Base-by-base conservation (phyloP, 2,888 invertebrate genomes). In the Thalpophila matura region DNA sequence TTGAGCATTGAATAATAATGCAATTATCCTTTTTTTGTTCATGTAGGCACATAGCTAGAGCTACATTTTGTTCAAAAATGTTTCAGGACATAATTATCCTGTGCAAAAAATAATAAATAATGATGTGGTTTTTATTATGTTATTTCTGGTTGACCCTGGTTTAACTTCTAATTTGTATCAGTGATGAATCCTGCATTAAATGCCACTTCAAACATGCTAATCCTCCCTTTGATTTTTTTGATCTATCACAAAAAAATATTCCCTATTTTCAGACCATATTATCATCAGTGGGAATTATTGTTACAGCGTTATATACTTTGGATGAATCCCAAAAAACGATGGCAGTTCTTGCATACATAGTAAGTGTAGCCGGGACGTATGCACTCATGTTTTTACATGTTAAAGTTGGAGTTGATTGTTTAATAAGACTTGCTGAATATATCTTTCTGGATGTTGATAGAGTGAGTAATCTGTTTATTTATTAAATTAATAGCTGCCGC, bases 241-340 rank as follows among this genome's bases (percentile, higher is more conserved):
- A 53, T 68, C 51, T 51, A 62, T 66, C 65, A 59, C 67, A 69
- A 73, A 63, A 63, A 60, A 65, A 66, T 69, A 58, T 83, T 82
- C 60, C 57, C 67, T 82, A 63, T 84, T 93, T 93, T 89, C 92
- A 94, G 94, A 89, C 87, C 75, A 79, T 88, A 72, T 88, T 92
- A 76, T 83, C 88, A 81, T 85, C 91, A 68, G 91, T 91, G 77
- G 90, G 84, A 80, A 84, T 92, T 66, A 89, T 93, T 85, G 87
- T 91, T 84, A 85, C 88, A 87, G 89, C 85, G n/a, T 66, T 94
- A 59, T 83, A 59, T 67, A 0, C 74, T 55, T 68, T 92, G 76
- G 78, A 74, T 3, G 82, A 85, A 5, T 1, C 62, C 80, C 14
- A 70, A 81, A 31, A 86, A 82, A 70, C 86, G 74, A 22, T 18